Evolutionary conservation across 2,888 invertebrate species (phyloP).

Genomic region (Pyrrhia umbra): DNA sequence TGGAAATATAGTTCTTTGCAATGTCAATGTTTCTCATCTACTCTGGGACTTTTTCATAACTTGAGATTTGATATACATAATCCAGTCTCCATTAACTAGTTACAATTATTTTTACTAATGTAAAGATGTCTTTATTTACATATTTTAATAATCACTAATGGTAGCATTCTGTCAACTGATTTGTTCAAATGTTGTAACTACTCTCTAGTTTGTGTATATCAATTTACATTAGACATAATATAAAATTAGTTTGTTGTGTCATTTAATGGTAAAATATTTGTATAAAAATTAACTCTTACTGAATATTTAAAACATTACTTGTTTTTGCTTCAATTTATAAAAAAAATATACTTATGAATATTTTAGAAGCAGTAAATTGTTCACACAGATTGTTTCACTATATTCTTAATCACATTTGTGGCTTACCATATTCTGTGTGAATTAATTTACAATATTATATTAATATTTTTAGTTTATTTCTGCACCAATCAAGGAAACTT

Average conservation of each 20-base stretch:
- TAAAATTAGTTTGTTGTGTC: conserved; percentile 8
- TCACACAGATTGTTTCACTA: conserved; percentile 44
- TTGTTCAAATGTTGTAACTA: conserved; percentile 31
- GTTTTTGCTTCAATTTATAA: conserved; percentile 62
- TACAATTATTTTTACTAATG: conserved; percentile 37
- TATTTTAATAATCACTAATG: conserved; percentile 31
- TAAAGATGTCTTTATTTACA: conserved; percentile 31
- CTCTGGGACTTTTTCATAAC: not conserved
- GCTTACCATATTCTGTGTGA: conserved; percentile 43
- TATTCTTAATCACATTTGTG: not conserved
- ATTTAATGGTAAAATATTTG: conserved; percentile 22
- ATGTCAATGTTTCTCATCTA: not conserved
- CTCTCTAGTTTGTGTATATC: conserved; percentile 26
- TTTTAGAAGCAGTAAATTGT: conserved; percentile 49
- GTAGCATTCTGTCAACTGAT: conserved; percentile 35
- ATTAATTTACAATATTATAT: conserved; percentile 44
- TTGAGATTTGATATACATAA: conserved; percentile 17
- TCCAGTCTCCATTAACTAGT: conserved; percentile 38
- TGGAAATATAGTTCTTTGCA: not conserved
- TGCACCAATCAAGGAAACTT: conserved; percentile 55
- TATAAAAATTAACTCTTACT: conserved; percentile 22
- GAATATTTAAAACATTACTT: conserved; percentile 38
- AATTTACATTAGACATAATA: conserved; percentile 10
- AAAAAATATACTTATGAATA: conserved; percentile 37
- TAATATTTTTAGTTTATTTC: conserved; percentile 49